Evolutionary conservation across 2,797 vertebrate genomes (phyloP).

Genomic region (Erethizon dorsatum): DNA sequence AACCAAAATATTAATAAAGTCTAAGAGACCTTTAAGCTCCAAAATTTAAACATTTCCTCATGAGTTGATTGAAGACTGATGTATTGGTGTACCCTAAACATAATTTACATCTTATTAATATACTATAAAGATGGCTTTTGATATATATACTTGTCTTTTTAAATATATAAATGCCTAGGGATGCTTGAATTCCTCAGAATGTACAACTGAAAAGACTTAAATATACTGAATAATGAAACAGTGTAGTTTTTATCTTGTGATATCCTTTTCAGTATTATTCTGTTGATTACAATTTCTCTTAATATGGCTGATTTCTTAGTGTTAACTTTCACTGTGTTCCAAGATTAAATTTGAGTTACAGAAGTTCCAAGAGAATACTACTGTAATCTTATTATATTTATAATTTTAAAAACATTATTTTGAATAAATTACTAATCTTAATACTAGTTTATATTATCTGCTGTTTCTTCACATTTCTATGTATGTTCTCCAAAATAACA

Average conservation of each 20-base stretch:
- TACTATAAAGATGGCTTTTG: constrained; percentile 78
- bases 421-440: not conserved
- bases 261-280: constrained; percentile 10
- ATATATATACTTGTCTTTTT: constrained; percentile 54
- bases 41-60: not conserved
- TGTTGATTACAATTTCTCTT: not conserved
- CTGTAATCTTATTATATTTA: not conserved
- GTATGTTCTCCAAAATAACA: not conserved
- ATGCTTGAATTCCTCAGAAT: constrained; percentile 70
- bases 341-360: not conserved
- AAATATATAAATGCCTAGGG: constrained; percentile 27
- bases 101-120: constrained; percentile 85
- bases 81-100: constrained; percentile 80
- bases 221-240: constrained; percentile 74
- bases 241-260: constrained; percentile 49
- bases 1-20: constrained; percentile 74
- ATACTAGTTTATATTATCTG: not conserved
- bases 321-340: not conserved
- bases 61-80: not conserved
- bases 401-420: not conserved
- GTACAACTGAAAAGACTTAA: constrained; percentile 80
- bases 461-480: not conserved
- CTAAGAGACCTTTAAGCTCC: not conserved
- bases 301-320: not conserved
- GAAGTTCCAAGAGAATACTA: not conserved